Conservation (phyloP, 2,888 invertebrate species). For the Lasioglossum malachurum region DNA sequence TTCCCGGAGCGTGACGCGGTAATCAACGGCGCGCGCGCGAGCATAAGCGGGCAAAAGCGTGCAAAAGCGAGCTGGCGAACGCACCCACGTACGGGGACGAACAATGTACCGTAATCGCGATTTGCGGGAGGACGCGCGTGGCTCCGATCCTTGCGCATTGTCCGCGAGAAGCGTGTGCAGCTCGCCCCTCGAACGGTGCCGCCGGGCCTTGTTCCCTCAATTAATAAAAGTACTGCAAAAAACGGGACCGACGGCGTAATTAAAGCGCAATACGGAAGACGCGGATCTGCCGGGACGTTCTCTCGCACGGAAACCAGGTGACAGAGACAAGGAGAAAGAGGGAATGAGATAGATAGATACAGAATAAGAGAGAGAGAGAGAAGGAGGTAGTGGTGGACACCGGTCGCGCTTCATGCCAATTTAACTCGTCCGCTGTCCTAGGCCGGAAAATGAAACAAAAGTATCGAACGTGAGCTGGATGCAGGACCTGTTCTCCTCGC, state of each 20-base stretch:
- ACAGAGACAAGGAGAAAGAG: background rate
- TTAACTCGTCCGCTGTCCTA: conserved; percentile 73
- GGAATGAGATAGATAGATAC: background rate
- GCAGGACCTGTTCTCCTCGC: conserved; percentile 1
- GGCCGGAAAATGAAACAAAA: conserved; percentile 22
- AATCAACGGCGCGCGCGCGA: background rate
- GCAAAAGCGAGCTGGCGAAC: background rate
- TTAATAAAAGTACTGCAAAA: conserved; percentile 78
- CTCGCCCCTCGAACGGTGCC: conserved; percentile 35
- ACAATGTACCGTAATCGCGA: conserved; percentile 57
- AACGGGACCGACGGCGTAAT: conserved; percentile 78
- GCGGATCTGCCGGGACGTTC: conserved; percentile 37
- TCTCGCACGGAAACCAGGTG: conserved; percentile 24
- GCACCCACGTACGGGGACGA: conserved; percentile 22
- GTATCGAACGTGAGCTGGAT: conserved; percentile 36
- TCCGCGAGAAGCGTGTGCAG: conserved; percentile 41
- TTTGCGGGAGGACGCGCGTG: conserved; percentile 41
- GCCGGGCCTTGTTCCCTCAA: conserved; percentile 66
- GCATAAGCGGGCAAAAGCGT: background rate
- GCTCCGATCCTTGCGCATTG: conserved; percentile 41
- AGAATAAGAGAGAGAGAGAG: conserved; percentile 16
- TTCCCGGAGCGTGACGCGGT: background rate
- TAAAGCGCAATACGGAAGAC: conserved; percentile 76
- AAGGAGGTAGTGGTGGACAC: conserved; percentile 74
- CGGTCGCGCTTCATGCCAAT: conserved; percentile 83